phyloP scores from a whole-genome alignment of 2,888 invertebrate genomes.

The Eupithecia subumbrata region DNA sequence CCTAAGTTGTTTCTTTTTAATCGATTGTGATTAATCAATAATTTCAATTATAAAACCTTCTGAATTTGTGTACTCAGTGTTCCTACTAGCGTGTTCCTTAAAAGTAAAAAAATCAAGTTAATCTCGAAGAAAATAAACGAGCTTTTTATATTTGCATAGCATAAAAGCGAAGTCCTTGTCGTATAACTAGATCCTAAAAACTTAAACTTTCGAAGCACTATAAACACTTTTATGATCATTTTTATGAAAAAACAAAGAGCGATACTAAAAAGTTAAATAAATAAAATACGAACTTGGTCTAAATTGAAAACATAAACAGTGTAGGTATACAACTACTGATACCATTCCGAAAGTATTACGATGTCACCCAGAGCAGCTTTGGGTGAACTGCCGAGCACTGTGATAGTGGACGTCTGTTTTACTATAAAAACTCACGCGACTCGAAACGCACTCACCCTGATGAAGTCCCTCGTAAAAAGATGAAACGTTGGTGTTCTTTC shows the following conservation, averaged over 20 bases:
- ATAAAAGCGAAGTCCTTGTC: background rate
- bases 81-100: no score
- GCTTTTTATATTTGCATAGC: background rate
- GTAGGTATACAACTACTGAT: conserved; percentile 17
- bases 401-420: background rate
- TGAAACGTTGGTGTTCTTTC: no score
- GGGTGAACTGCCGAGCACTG: background rate
- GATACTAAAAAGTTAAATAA: conserved; percentile 5
- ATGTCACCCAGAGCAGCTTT: background rate
- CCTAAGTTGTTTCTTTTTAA: no score
- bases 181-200: background rate
- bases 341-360: conserved; percentile 21
- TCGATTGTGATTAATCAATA: no score
- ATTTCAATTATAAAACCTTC: no score
- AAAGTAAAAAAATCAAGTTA: no score
- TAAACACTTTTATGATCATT: background rate
- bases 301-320: conserved; percentile 11
- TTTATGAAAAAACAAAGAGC: background rate
- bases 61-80: no score
- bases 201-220: background rate
- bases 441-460: no score
- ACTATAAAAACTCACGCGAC: no score
- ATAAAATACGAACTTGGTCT: background rate
- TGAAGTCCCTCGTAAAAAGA: no score
- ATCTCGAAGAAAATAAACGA: background rate